Evolutionary conservation across 2,113 vertebrate genomes (phyloP).

Genomic region (Corynorhinus townsendii): DNA sequence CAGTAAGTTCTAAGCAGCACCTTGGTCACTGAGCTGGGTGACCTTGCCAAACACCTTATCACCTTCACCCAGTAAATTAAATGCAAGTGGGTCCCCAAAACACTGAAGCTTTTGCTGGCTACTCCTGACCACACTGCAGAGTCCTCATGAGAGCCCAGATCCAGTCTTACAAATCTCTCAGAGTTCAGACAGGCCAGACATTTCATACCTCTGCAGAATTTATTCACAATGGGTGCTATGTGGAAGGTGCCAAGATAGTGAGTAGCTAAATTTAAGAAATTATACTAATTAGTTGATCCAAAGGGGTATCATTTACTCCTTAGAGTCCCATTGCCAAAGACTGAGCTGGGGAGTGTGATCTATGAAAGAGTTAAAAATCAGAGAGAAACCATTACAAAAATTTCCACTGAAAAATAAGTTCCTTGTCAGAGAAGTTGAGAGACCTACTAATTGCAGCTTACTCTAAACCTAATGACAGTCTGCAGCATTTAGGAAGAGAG

Average conservation of each 20-base stretch:
- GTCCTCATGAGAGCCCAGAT: background rate
- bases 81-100: background rate
- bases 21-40: background rate
- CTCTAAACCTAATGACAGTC: conserved; percentile 31
- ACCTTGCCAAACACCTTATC: background rate
- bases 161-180: background rate
- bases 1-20: background rate
- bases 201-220: background rate
- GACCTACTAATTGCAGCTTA: conserved; percentile 39
- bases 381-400: background rate
- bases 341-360: background rate
- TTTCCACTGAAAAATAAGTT: background rate
- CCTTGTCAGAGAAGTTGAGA: conserved; percentile 19
- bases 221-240: background rate
- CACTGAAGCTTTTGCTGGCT: background rate
- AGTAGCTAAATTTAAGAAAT: conserved; percentile 3
- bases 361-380: conserved; percentile 6
- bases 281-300: background rate
- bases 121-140: background rate
- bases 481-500: conserved; percentile 53
- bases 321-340: background rate
- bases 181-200: background rate
- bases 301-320: background rate
- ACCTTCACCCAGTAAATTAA: background rate
- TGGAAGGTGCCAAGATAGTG: background rate